Evolutionary conservation across 1,140 invertebrate genomes (phyloP).

Genomic region (Platyura marginata): DNA sequence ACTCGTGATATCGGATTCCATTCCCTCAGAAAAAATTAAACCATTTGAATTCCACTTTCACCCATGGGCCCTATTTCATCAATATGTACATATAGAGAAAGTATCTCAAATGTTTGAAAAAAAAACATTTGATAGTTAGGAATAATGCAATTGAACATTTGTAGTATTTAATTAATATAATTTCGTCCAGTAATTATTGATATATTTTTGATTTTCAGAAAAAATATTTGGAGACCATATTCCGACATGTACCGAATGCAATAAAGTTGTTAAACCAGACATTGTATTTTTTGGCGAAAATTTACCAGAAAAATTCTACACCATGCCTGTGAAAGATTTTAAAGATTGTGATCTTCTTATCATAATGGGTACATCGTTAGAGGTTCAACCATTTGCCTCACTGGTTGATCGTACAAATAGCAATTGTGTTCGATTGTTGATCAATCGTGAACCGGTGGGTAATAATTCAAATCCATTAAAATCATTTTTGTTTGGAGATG

Average conservation of each 20-base stretch:
- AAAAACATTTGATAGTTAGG: too few relatives aligned
- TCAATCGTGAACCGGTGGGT: constrained; percentile 65
- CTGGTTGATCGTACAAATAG: constrained; percentile 50
- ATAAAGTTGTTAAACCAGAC: constrained; percentile 76
- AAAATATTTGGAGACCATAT: constrained; percentile 52
- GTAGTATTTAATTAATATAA: too few relatives aligned
- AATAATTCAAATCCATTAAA: constrained; percentile 29
- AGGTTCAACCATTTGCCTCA: constrained; percentile 91
- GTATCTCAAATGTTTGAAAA: too few relatives aligned
- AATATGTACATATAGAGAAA: too few relatives aligned
- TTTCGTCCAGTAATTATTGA: constrained; percentile 1
- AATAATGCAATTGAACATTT: too few relatives aligned
- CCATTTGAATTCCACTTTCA: too few relatives aligned
- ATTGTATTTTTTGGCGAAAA: constrained; percentile 90
- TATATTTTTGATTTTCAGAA: constrained; percentile 36
- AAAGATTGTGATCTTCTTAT: constrained; percentile 77
- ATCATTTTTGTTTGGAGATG: constrained; percentile 21
- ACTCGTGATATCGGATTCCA: too few relatives aligned
- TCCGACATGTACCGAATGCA: constrained; percentile 50
- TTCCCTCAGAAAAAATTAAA: too few relatives aligned
- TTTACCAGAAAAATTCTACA: constrained; percentile 58
- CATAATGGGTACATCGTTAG: constrained; percentile 86
- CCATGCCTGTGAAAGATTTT: constrained; percentile 52
- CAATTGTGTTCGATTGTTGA: constrained; percentile 59
- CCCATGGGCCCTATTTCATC: too few relatives aligned